These are phyloP conservation scores for Orius insidiosus DNA, from an alignment of 1,140 invertebrate species.

Conservation along the genomic window DNA sequence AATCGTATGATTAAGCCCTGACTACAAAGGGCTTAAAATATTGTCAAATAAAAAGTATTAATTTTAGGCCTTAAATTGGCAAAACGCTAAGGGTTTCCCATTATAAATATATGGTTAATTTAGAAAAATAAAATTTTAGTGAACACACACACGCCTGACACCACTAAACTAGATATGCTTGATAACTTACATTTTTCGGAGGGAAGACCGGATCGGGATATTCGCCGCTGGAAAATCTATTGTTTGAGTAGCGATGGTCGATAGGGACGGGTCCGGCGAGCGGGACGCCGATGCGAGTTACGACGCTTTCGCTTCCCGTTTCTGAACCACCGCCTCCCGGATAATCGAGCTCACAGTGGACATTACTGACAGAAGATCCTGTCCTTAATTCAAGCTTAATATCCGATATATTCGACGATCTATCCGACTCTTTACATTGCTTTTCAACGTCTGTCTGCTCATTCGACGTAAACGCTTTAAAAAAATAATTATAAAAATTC, in stretches of 20 bases:
- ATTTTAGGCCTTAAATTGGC: not conserved
- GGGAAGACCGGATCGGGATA: conserved; percentile 68
- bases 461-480: conserved; percentile 16
- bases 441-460: conserved; percentile 48
- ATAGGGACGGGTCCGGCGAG: conserved; percentile 52
- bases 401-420: conserved; percentile 78
- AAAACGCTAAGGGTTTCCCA: not conserved
- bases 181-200: conserved; percentile 33
- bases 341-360: conserved; percentile 29
- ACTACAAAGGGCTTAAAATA: no score
- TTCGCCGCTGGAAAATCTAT: conserved; percentile 64
- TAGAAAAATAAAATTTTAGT: no score
- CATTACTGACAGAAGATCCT: conserved; percentile 52
- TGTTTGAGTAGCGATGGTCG: conserved; percentile 31
- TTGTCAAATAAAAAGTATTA: not conserved
- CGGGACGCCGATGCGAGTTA: conserved; percentile 35
- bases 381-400: conserved; percentile 73
- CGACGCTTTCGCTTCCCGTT: conserved; percentile 33
- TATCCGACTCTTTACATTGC: conserved; percentile 67
- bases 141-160: no score
- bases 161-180: conserved; percentile 14
- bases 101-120: not conserved
- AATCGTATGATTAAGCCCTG: no score
- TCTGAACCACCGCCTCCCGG: conserved; percentile 31
- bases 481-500: conserved; percentile 1